Percentiles rank a stretch among this genome's conserved stretches.
phyloP scores from a whole-genome alignment of 2,797 vertebrate genomes.

The Danio kyathit region DNA sequence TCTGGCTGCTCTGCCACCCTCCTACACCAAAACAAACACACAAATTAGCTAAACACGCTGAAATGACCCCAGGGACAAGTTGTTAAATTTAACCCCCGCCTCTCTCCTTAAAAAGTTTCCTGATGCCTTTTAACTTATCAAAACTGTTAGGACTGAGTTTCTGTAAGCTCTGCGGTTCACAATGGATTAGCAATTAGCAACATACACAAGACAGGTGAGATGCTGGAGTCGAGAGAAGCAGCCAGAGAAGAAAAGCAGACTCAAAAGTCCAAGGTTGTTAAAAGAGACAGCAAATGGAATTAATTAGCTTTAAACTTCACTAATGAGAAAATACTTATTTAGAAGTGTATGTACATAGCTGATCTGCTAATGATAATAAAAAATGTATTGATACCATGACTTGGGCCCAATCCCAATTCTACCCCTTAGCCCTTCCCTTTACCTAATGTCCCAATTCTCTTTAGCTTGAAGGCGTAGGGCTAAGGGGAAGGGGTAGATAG shows the following conservation, averaged over 20 bases:
- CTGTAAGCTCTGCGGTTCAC: neutral
- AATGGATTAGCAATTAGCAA: slow-evolving; percentile 28
- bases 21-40: slow-evolving; percentile 37
- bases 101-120: slow-evolving; percentile 30
- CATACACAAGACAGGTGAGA: neutral
- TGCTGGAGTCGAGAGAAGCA: too few relatives aligned
- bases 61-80: slow-evolving; percentile 47
- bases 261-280: neutral
- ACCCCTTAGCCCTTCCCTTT: too few relatives aligned
- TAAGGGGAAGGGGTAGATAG: too few relatives aligned
- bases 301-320: neutral
- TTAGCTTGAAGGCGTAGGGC: too few relatives aligned
- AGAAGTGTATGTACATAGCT: neutral
- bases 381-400: too few relatives aligned
- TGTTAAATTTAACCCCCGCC: slow-evolving; percentile 42
- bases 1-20: slow-evolving; percentile 13
- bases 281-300: neutral
- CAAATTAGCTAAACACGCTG: slow-evolving; percentile 36
- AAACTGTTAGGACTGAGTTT: slow-evolving; percentile 31
- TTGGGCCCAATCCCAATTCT: too few relatives aligned
- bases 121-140: slow-evolving; percentile 10
- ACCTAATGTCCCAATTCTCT: too few relatives aligned
- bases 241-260: neutral
- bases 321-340: neutral
- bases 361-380: neutral